A percentile compares a stretch with the other conserved stretches of the same genome.
These are phyloP conservation scores for Acronicta leporina DNA, from an alignment of 2,888 invertebrate species.

Conservation along the genomic window DNA sequence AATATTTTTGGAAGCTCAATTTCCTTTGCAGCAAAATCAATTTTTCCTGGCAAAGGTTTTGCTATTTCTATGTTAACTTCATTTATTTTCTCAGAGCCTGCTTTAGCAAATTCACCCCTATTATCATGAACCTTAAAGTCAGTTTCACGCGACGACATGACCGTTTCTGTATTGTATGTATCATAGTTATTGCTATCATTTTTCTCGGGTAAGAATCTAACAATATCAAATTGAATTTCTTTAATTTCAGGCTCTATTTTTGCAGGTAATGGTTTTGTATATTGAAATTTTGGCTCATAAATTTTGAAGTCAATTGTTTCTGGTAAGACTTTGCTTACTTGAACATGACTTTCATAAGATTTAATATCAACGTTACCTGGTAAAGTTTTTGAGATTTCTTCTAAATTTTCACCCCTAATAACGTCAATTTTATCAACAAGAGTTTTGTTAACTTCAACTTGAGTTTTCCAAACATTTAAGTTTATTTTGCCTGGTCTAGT, in stretches of 20 bases:
- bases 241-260: slow-evolving; percentile 5
- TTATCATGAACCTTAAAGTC: background rate
- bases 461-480: slow-evolving; percentile 42
- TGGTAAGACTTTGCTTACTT: slow-evolving; percentile 11
- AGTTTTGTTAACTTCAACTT: slow-evolving; percentile 44
- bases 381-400: slow-evolving; percentile 32
- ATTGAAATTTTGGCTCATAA: slow-evolving; percentile 2
- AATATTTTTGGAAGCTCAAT: background rate
- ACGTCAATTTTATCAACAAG: slow-evolving; percentile 29
- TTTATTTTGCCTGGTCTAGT: slow-evolving; percentile 47
- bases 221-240: background rate
- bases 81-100: background rate
- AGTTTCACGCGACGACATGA: background rate
- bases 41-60: background rate
- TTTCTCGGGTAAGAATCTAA: background rate
- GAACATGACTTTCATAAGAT: slow-evolving; percentile 17
- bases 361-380: slow-evolving; percentile 16
- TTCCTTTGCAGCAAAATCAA: background rate
- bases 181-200: no score
- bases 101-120: slow-evolving; percentile 1
- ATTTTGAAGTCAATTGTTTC: background rate
- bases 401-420: slow-evolving; percentile 18
- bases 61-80: background rate
- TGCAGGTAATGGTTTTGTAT: slow-evolving; percentile 2
- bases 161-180: background rate